Conservation (phyloP, 2,888 invertebrate species). For the Dinocampus coccinellae region DNA sequence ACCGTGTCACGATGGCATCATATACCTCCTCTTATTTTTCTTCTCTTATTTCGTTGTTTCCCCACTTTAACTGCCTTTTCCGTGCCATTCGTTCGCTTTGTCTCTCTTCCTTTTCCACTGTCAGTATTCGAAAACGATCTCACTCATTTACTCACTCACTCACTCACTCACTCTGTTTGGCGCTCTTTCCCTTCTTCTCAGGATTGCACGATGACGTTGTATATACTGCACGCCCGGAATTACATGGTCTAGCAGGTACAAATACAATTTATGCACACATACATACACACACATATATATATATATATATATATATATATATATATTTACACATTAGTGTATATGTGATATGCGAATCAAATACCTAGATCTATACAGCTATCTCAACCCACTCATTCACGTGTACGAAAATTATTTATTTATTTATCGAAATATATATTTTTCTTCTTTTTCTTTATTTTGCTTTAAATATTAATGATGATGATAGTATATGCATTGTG, state of each 20-base stretch:
- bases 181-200: constrained; percentile 44
- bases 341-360: not conserved
- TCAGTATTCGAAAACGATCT: too few species aligned
- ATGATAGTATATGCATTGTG: not conserved
- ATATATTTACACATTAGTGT: not conserved
- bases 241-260: constrained; percentile 32
- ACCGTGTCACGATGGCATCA: constrained; percentile 47
- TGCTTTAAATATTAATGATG: constrained; percentile 11
- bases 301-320: constrained; percentile 8
- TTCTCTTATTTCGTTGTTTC: constrained; percentile 10
- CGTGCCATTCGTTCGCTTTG: not conserved
- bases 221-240: constrained; percentile 33
- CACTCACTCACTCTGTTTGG: not conserved
- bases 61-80: not conserved
- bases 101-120: too few species aligned
- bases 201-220: constrained; percentile 37
- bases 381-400: constrained; percentile 12
- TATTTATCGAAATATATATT: too few species aligned
- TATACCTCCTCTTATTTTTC: constrained; percentile 41
- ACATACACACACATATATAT: not conserved
- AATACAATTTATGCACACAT: constrained; percentile 4
- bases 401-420: not conserved
- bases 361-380: constrained; percentile 18
- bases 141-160: constrained; percentile 27
- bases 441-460: not conserved